Base-by-base conservation (phyloP, 2,888 invertebrate genomes). In the Polia nebulosa region DNA sequence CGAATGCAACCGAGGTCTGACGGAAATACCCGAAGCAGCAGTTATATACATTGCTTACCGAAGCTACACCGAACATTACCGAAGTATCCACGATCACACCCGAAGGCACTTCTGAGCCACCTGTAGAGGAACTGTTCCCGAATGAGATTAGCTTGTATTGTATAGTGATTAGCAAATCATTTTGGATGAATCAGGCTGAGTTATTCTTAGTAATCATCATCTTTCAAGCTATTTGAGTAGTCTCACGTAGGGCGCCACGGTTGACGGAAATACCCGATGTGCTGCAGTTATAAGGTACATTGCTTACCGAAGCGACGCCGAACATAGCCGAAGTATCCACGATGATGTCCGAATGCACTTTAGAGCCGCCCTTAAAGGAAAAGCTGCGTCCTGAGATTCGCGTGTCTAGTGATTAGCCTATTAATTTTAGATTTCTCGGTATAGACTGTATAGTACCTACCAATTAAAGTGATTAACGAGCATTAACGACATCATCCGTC, bases 121-220 rank as follows among this genome's bases (percentile, higher is more conserved):
- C 79, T 13, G 22, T 13, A 17, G 13, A 41, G 39, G 5, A 41
- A 41, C 8, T 41, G 17, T 6, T n/a, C 2, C 7, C 17, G 0
- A 90, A 95, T 8, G 39, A n/a, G 17, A 36, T n/a, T 39, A 4
- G 7, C 7, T 44, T 95, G 67, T n/a, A n/a, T 17, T 2, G 39
- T 39, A 15, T 7, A 17, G 39, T 39, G 39, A 17, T 39, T 6
- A 3, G 39, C 17, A 94, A 75, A 86, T 91, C 0, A 94, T 95
- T 20, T 58, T 95, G 78, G 92, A 95, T 45, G 95, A 95, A n/a
- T 86, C 94, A 52, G 94, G 93, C 95, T 95, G 29, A 90, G 91
- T 52, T 15, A 11, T 44, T 44, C 9, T 20, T 5, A 3, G 8
- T 25, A 49, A 9, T 49, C 17, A 27, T 27, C 0, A 49, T 45